These are phyloP conservation scores for Drosophila tanythrix DNA, from an alignment of 2,888 invertebrate genomes.

Conservation along the genomic window DNA sequence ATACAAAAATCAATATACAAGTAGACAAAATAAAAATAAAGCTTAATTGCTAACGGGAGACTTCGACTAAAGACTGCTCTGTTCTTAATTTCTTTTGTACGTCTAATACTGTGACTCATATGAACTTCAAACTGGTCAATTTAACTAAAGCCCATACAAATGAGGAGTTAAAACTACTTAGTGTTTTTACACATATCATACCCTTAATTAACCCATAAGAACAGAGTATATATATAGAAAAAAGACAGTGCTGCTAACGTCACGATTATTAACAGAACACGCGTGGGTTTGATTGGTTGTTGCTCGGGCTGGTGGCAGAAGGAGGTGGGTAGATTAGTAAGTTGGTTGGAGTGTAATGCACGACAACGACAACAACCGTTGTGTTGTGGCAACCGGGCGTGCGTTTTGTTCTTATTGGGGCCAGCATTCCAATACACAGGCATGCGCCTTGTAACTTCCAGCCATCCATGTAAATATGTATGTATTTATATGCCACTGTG, in stretches of 20 bases:
- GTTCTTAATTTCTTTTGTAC: background rate
- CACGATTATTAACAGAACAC: constrained; percentile 63
- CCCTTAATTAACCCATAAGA: background rate
- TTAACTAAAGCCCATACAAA: background rate
- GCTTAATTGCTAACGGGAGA: no score
- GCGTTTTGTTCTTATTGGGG: constrained; percentile 55
- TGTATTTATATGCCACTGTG: constrained; percentile 28
- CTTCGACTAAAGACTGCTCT: background rate
- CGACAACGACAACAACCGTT: constrained; percentile 72
- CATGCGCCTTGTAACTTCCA: constrained; percentile 65
- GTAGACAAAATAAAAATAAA: constrained; percentile 9
- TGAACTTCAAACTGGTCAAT: background rate
- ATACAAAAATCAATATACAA: constrained; percentile 66
- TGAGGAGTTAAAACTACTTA: background rate
- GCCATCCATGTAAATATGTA: constrained; percentile 8
- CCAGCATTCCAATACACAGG: constrained; percentile 56
- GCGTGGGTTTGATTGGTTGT: constrained; percentile 54
- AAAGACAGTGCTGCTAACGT: constrained; percentile 54
- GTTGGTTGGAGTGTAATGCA: constrained; percentile 26
- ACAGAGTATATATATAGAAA: constrained; percentile 9
- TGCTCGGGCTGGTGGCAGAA: background rate
- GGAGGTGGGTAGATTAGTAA: background rate
- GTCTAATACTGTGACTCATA: background rate
- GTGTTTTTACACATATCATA: background rate
- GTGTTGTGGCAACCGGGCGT: constrained; percentile 73